phyloP scores from a whole-genome alignment of 2,797 vertebrate species.

The Gephyroberyx darwinii region DNA sequence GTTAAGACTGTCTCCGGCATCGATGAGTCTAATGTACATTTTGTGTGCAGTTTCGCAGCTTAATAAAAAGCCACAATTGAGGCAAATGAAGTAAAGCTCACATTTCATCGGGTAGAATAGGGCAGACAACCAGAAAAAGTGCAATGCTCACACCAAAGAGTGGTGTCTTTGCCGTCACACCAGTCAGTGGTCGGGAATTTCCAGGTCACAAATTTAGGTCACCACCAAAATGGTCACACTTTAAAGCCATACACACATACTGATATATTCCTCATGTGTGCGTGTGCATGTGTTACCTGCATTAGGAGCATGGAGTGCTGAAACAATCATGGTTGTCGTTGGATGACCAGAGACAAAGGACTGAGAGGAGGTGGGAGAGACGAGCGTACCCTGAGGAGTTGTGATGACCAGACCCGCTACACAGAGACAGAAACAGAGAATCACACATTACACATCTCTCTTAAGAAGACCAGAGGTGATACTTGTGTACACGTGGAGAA shows the following conservation, averaged over 20 bases:
- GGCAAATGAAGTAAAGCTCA: too few relatives aligned
- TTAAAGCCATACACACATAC: neutral
- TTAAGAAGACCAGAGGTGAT: neutral
- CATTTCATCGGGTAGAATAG: too few relatives aligned
- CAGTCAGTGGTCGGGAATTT: too few relatives aligned
- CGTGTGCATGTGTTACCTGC: slow-evolving; percentile 76
- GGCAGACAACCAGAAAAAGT: too few relatives aligned
- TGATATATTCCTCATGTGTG: neutral
- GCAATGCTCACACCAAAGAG: too few relatives aligned
- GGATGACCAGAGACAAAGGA: slow-evolving; percentile 85
- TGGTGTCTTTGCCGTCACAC: too few relatives aligned
- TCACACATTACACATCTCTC: neutral
- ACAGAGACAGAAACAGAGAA: slow-evolving; percentile 25
- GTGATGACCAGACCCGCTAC: slow-evolving; percentile 96
- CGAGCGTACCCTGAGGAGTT: slow-evolving; percentile 92
- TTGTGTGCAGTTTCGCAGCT: too few relatives aligned
- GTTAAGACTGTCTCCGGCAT: too few relatives aligned
- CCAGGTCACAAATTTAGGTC: too few relatives aligned
- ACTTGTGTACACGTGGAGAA: too few relatives aligned
- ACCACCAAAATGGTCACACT: neutral
- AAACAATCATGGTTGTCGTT: slow-evolving; percentile 92
- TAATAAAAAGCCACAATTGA: too few relatives aligned
- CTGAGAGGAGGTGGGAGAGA: slow-evolving; percentile 93
- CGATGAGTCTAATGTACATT: too few relatives aligned
- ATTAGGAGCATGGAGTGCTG: slow-evolving; percentile 85